These are phyloP conservation scores for Australoheros scitulus DNA, from an alignment of 2,113 vertebrate species.

Conservation along the genomic window DNA sequence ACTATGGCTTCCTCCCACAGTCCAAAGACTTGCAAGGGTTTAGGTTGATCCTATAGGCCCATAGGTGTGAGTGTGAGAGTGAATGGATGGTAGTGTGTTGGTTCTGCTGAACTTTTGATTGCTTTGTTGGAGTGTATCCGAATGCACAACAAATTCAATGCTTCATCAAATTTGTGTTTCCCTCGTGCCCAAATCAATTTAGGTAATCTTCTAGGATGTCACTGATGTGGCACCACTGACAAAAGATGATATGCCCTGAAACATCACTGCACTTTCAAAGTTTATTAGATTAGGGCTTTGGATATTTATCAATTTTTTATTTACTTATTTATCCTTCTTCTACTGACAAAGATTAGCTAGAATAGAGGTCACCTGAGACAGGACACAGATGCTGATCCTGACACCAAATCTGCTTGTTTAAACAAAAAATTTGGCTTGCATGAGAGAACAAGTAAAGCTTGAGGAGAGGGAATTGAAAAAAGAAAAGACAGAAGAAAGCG, in stretches of 20 bases:
- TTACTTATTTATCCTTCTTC: conserved; percentile 40
- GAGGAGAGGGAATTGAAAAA: neutral
- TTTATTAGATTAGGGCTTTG: conserved; percentile 44
- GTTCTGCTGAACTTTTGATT: neutral
- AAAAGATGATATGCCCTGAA: conserved; percentile 43
- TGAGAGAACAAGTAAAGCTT: neutral
- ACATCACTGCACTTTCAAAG: conserved; percentile 46
- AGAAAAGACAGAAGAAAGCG: neutral
- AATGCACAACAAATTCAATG: conserved; percentile 15
- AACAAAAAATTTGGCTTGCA: conserved; percentile 8
- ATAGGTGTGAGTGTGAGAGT: neutral
- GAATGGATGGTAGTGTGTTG: neutral
- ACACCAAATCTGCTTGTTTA: conserved; percentile 17
- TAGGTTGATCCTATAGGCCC: too few species aligned
- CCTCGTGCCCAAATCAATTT: conserved; percentile 24
- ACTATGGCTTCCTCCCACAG: too few species aligned
- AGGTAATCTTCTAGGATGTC: conserved; percentile 25
- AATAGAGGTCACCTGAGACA: neutral
- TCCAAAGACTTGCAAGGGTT: too few species aligned
- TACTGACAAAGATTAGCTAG: conserved; percentile 27
- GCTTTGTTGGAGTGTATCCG: neutral
- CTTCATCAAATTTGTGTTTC: conserved; percentile 45
- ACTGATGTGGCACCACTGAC: conserved; percentile 29
- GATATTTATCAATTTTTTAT: conserved; percentile 53
- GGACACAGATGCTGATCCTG: conserved; percentile 17